Base-by-base conservation (phyloP, 2,888 invertebrate genomes). In the Amphipyra tragopoginis region DNA sequence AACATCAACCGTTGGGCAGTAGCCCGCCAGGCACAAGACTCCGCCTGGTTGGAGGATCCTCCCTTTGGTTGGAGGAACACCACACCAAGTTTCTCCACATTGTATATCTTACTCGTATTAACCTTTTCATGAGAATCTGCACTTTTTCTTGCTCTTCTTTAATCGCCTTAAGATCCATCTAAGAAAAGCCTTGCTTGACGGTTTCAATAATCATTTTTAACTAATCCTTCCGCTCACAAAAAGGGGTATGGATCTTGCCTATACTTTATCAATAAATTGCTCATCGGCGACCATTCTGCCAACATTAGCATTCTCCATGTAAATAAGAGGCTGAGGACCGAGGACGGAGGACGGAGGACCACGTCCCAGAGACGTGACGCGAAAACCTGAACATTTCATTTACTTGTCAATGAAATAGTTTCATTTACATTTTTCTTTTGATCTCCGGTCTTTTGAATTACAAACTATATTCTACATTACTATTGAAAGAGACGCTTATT, bases 341-440 rank as follows among this genome's bases (percentile, higher is more conserved):
- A 53, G 49, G 69, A 29, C 65, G 44, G 40, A 42, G 75, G 70
- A 5, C 26, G 13, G 5, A 49, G 49, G 69, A 29, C 59, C 26
- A 4, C 13, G 59, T 39, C 40, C 49, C 47, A 52, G 42, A 52
- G 64, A 75, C 83, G 80, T 76, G 80, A 83, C 70, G 67, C 39
- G 74, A 81, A 82, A 81, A 63, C 71, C 34, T 72, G 64, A 76
- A 59, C 66, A 68, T 70, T 76, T 71, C 77, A 70, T 72, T 65
- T 53, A 67, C 76, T 78, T 79, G 60, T 67, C 68, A 71, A 69
- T 58, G 63, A 69, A 63, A 66, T 71, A 65, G 70, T 71, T 67
- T 69, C 74, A 72, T 73, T 62, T 72, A 72, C 58, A 62, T 58
- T 62, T 74, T 45, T 64, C 33, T 55, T 52, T 56, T 43, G 33